Evolutionary conservation across 2,888 invertebrate species (phyloP).

Genomic region (Portevinia maculata): DNA sequence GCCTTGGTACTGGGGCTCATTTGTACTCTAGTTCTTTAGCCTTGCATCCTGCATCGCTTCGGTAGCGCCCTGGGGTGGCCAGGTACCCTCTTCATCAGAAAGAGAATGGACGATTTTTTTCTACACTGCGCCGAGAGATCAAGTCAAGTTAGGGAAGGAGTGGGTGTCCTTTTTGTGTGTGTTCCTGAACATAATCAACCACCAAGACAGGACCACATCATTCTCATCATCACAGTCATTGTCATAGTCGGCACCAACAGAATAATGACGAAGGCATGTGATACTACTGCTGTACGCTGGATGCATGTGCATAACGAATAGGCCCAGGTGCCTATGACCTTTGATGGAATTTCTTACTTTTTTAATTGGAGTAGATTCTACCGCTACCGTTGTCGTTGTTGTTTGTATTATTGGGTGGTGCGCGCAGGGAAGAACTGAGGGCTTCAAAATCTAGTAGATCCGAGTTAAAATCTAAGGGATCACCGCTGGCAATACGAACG

Average conservation of each 20-base stretch:
- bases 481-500: slow-evolving; percentile 67
- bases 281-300: slow-evolving; percentile 4
- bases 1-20: slow-evolving; percentile 64
- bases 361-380: slow-evolving; percentile 70
- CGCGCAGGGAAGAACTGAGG: slow-evolving; percentile 6
- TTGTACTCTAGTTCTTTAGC: slow-evolving; percentile 73
- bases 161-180: slow-evolving; percentile 66
- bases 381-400: slow-evolving; percentile 16
- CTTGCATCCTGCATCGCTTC: slow-evolving; percentile 65
- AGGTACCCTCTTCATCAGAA: slow-evolving; percentile 38
- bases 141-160: slow-evolving; percentile 74
- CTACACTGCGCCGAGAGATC: slow-evolving; percentile 52
- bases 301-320: slow-evolving; percentile 68
- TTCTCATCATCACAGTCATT: slow-evolving; percentile 57
- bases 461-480: slow-evolving; percentile 69
- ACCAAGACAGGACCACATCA: slow-evolving; percentile 74
- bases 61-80: slow-evolving; percentile 31
- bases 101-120: slow-evolving; percentile 39
- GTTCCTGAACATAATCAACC: slow-evolving; percentile 73
- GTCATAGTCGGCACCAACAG: slow-evolving; percentile 28
- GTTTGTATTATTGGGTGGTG: slow-evolving; percentile 8
- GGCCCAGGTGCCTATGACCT: slow-evolving; percentile 73
- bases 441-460: slow-evolving; percentile 61
- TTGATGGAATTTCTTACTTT: slow-evolving; percentile 74
- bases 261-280: slow-evolving; percentile 5